These are phyloP conservation scores for Ooceraea biroi DNA, from an alignment of 1,140 invertebrate species.

Conservation along the genomic window DNA sequence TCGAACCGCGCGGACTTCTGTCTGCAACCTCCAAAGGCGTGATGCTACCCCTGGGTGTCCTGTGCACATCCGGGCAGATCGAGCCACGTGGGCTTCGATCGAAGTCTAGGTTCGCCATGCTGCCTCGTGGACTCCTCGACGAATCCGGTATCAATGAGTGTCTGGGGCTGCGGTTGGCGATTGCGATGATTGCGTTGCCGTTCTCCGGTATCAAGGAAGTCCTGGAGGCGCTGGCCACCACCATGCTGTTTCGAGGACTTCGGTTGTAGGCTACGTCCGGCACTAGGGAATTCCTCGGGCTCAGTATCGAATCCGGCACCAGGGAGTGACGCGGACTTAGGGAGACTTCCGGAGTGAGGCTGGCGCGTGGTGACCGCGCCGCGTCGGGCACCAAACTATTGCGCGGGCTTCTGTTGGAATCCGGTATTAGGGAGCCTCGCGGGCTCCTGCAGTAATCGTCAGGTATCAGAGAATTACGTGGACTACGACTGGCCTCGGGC, in stretches of 20 bases:
- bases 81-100: constrained; percentile 89
- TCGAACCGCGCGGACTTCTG: constrained; percentile 88
- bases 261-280: constrained; percentile 86
- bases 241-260: constrained; percentile 89
- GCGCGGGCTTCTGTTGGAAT: constrained; percentile 79
- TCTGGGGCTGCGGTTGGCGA: constrained; percentile 86
- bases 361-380: constrained; percentile 83
- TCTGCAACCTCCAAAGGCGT: constrained; percentile 80
- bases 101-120: constrained; percentile 84
- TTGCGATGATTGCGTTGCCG: constrained; percentile 43
- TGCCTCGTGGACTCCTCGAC: constrained; percentile 85
- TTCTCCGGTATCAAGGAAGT: constrained; percentile 80
- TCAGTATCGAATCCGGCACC: constrained; percentile 80
- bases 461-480: constrained; percentile 88
- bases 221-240: constrained; percentile 81
- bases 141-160: constrained; percentile 88
- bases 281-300: constrained; percentile 86
- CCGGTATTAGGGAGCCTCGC: constrained; percentile 88
- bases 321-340: constrained; percentile 83
- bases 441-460: constrained; percentile 87
- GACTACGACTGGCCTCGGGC: constrained; percentile 88
- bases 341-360: constrained; percentile 80
- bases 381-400: constrained; percentile 83
- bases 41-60: constrained; percentile 88
- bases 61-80: constrained; percentile 85